Evolutionary conservation across 1,140 invertebrate species (phyloP), one percentile per base, ranked within the genome.

Genomic region (Rhyacophila brunnea): DNA sequence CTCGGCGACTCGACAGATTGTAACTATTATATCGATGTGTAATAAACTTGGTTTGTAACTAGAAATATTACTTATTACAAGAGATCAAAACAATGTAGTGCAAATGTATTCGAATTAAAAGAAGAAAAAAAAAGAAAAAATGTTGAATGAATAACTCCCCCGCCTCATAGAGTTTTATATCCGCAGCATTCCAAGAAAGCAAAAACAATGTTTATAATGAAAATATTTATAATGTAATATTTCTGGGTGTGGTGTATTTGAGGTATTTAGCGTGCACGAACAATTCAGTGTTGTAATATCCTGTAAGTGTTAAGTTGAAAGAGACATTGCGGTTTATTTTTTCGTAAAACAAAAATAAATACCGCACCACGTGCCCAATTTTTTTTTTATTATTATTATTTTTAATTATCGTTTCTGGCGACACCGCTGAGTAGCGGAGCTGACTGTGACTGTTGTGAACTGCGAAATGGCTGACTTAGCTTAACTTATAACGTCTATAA

Each of bases 121-220:
- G n/a, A n/a, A n/a, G n/a, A n/a, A n/a, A n/a, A n/a, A n/a, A n/a
- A n/a, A n/a, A n/a, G n/a, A n/a, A n/a, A n/a, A 44, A 55, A 55
- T n/a, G 35, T 48, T 38, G 35, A 36, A 13, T 18, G 34, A 35
- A 59, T 58, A 47, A 60, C 35, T 40, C 57, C 46, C 44, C 58
- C 45, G 53, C 57, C 40, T 60, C 50, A 53, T 62, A 48, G 61
- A 64, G 35, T 60, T 60, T 54, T 58, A 63, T 60, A 65, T 57
- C 54, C 38, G 54, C 62, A 65, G 62, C 62, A 65, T 65, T 65
- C 62, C 62, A 65, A 51, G 49, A 65, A 63, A 60, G 43, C 44
- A 42, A 44, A 60, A 15, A n/a, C n/a, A n/a, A 23, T 48, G 28
- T 40, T 60, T 64, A 46, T 57, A 57, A 28, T 28, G 52, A 57